Evolutionary conservation across 2,113 vertebrate genomes (phyloP).

Genomic region (Sphyrna mokarran): DNA sequence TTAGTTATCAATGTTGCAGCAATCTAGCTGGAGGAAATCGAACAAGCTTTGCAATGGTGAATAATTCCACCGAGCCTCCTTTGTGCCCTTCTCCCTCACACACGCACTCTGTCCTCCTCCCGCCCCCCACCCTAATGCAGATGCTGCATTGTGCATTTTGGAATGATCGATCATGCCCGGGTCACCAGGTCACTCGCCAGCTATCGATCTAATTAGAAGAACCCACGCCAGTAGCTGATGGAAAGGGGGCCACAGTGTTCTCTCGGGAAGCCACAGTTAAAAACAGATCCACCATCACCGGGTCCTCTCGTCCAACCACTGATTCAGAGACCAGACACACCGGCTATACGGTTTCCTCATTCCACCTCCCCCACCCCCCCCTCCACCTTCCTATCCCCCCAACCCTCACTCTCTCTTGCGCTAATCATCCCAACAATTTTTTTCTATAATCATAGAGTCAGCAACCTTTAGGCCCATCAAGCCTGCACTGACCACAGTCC

Average conservation of each 20-base stretch:
- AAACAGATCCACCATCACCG: background rate
- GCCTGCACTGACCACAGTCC: too few species aligned
- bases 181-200: conserved; percentile 40
- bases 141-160: conserved; percentile 39
- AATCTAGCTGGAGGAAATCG: background rate
- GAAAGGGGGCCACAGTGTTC: background rate
- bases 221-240: background rate
- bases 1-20: background rate
- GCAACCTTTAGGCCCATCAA: too few species aligned
- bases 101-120: background rate
- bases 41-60: too few species aligned
- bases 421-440: background rate
- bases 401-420: too few species aligned
- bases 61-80: background rate
- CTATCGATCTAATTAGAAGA: conserved; percentile 44
- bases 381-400: too few species aligned
- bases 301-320: too few species aligned
- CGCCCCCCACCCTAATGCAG: conserved; percentile 41
- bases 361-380: too few species aligned
- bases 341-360: background rate
- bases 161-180: conserved; percentile 40
- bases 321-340: too few species aligned
- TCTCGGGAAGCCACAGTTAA: background rate
- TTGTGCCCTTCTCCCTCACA: conserved; percentile 16
- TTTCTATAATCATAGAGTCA: background rate